Evolutionary conservation across 2,888 invertebrate species (phyloP), one percentile per base, ranked within the genome.

Genomic region (Latrodectus elegans): DNA sequence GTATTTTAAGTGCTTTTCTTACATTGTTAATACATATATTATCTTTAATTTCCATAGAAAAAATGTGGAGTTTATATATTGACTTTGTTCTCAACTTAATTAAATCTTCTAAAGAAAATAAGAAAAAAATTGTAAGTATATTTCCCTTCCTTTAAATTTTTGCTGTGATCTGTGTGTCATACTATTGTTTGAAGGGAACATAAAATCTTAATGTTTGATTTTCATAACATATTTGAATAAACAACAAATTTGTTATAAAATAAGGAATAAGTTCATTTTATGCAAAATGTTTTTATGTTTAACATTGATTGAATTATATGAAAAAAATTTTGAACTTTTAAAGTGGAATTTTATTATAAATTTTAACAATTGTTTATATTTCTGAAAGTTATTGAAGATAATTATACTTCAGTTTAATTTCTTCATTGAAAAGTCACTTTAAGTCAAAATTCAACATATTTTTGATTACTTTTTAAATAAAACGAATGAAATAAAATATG

Each of bases 1-100:
- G 38, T 38, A 38, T 38, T 38, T 38, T 4, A 38, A 38, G 22
- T 6, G 38, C 6, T 38, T 38, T 38, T 38, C n/a, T 38, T 6
- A 38, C 38, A 38, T 38, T 38, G 38, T 38, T 38, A 38, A 38
- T 38, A 38, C 38, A 38, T 38, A 38, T 38, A 38, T 38, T 38
- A 38, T 38, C 38, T 4, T 38, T 38, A 1, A 38, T 38, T 38
- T 38, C 38, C 38, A 6, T 38, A 83, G 87, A 83, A 83, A 82
- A 83, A 60, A 88, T 88, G 87, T 88, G 87, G 87, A 70, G 78
- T 65, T 78, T 65, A 51, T 88, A 88, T n/a, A 77, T 88, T 14
- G 83, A 88, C 8, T 88, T 74, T 52, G 11, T 79, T 14, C 55
- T 83, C 38, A 78, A 53, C 38, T 70, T 83, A 22, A 53, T 88